phyloP scores from a whole-genome alignment of 2,113 vertebrate genomes.

The Cavia porcellus region DNA sequence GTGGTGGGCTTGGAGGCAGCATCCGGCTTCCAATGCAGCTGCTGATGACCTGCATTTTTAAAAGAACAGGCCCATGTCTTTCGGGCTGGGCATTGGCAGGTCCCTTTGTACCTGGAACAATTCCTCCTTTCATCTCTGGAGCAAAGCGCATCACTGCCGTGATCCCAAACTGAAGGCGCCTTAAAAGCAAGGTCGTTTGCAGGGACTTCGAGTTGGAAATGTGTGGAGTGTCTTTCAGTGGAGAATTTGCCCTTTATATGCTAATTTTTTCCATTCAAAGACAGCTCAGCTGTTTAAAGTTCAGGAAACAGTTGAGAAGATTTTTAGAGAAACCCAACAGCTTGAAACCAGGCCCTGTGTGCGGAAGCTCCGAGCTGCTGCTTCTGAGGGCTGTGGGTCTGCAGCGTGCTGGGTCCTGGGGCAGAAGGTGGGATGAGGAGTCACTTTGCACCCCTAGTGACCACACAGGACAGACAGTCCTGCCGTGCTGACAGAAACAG shows the following conservation, averaged over 20 bases:
- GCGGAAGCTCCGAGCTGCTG: background rate
- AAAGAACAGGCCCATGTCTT: background rate
- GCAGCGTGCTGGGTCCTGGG: background rate
- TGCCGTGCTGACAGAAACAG: constrained; percentile 66
- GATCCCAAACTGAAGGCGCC: constrained; percentile 5
- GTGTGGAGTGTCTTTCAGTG: constrained; percentile 75
- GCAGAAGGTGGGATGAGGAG: constrained; percentile 58
- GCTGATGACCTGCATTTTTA: background rate
- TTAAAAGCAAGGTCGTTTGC: constrained; percentile 73
- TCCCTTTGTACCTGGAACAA: constrained; percentile 24
- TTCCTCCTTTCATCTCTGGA: constrained; percentile 47
- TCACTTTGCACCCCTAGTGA: constrained; percentile 65
- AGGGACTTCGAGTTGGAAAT: constrained; percentile 44
- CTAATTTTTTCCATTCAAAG: constrained; percentile 70
- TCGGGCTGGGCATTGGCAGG: background rate
- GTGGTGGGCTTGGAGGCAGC: accelerated
- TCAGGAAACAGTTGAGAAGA: background rate
- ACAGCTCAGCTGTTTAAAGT: background rate
- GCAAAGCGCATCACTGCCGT: background rate
- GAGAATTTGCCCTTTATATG: constrained; percentile 78
- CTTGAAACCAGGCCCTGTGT: constrained; percentile 46
- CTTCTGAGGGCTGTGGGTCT: background rate
- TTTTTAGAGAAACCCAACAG: constrained; percentile 41
- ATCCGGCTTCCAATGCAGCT: background rate
- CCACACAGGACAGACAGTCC: constrained; percentile 71